Conservation (phyloP, 2,113 vertebrate species). For the Lucifuga dentata region DNA sequence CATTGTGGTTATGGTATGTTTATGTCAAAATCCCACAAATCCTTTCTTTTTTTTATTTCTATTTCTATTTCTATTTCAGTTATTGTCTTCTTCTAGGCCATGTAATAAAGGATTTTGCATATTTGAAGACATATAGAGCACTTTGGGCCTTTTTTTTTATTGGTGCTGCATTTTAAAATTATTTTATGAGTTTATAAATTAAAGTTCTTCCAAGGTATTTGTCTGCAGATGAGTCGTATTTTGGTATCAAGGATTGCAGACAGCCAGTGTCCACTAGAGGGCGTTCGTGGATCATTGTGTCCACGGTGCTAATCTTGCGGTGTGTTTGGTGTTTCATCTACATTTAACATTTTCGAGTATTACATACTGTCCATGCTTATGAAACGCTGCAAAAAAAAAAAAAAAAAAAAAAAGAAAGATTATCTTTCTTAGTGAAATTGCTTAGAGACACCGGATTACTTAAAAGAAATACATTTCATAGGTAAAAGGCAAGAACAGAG, state of each 20-base stretch:
- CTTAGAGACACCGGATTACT: background rate
- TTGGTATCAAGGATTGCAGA: background rate
- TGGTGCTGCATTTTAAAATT: too few relatives aligned
- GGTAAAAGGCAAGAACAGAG: background rate
- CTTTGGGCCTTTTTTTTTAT: too few relatives aligned
- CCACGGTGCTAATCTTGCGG: background rate
- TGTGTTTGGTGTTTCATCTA: background rate
- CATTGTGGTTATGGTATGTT: too few relatives aligned
- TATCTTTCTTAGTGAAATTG: constrained; percentile 19
- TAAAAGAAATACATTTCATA: background rate
- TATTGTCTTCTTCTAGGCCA: too few relatives aligned
- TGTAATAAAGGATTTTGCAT: too few relatives aligned
- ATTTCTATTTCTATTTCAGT: too few relatives aligned
- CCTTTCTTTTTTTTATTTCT: too few relatives aligned
- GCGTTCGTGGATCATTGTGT: background rate
- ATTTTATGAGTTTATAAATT: too few relatives aligned
- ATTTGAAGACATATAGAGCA: too few relatives aligned
- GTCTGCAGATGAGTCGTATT: background rate
- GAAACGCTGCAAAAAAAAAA: constrained; percentile 17
- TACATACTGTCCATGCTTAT: constrained; percentile 9
- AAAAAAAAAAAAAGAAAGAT: too few relatives aligned
- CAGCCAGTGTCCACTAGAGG: constrained; percentile 48
- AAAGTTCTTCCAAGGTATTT: background rate
- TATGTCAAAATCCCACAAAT: too few relatives aligned
- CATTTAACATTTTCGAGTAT: constrained; percentile 8